Conservation (phyloP, 2,888 invertebrate species). For the Terebella lapidaria region DNA sequence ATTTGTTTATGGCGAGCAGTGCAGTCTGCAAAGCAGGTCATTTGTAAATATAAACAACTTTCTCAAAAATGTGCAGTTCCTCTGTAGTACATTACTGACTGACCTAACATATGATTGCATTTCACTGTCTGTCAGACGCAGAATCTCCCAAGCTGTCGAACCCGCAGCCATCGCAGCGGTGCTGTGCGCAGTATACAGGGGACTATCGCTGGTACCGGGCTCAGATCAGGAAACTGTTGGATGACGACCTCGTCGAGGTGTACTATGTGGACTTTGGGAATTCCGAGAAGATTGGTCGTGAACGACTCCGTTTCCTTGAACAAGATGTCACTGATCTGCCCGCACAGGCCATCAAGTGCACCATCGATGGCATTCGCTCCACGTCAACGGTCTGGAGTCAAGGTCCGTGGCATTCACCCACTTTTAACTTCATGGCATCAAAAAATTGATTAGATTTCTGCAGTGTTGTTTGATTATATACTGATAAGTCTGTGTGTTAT, state of each 20-base stretch:
- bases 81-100: too few species aligned
- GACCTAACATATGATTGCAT: neutral
- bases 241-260: slow-evolving; percentile 18
- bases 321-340: slow-evolving; percentile 33
- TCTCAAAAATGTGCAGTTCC: too few species aligned
- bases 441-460: too few species aligned
- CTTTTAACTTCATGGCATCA: too few species aligned
- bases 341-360: slow-evolving; percentile 37
- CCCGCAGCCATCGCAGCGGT: slow-evolving; percentile 2
- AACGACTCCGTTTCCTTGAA: slow-evolving; percentile 31
- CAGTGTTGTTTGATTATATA: too few species aligned
- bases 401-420: too few species aligned
- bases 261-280: slow-evolving; percentile 49
- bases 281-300: slow-evolving; percentile 29
- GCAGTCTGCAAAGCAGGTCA: too few species aligned
- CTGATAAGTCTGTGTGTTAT: too few species aligned
- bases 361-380: slow-evolving; percentile 21
- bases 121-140: neutral
- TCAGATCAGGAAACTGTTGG: slow-evolving; percentile 17
- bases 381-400: too few species aligned
- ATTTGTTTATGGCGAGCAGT: too few species aligned
- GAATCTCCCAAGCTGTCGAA: neutral
- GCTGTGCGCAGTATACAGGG: slow-evolving; percentile 30
- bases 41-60: too few species aligned
- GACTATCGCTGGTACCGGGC: slow-evolving; percentile 40